A percentile compares a stretch with the other conserved stretches of the same genome.
Evolutionary conservation across 1,140 invertebrate species (phyloP).

Genomic region (Bombus terrestris): DNA sequence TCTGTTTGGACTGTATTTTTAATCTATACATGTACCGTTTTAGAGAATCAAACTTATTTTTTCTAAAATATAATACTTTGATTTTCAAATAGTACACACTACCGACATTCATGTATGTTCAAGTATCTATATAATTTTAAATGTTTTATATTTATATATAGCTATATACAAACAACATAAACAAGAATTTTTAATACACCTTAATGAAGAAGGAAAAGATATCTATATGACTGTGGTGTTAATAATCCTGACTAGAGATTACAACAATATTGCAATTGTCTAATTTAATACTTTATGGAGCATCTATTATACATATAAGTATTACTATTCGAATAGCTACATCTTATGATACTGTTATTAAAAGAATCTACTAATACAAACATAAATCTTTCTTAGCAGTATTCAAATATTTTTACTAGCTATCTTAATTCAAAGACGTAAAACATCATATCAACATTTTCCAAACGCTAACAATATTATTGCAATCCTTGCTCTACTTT

Average conservation of each 20-base stretch:
- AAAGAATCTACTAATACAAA: neutral
- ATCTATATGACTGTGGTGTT: neutral
- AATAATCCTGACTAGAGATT: conserved; percentile 33
- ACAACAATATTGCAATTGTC: neutral
- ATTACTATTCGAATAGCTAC: neutral
- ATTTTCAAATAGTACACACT: neutral
- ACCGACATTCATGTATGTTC: neutral
- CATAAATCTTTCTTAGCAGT: neutral
- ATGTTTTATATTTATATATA: neutral
- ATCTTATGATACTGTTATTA: neutral
- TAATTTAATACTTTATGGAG: conserved; percentile 22
- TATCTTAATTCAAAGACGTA: neutral
- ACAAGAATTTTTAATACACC: neutral
- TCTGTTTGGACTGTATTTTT: conserved; percentile 11
- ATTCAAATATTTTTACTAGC: neutral
- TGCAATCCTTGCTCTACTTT: neutral
- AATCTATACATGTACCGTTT: neutral
- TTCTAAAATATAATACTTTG: neutral
- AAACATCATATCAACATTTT: neutral
- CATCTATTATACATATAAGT: neutral
- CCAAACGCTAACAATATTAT: neutral
- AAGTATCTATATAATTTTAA: neutral
- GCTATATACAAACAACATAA: neutral
- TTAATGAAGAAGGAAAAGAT: neutral
- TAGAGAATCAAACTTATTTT: neutral